Evolutionary conservation across 2,797 vertebrate species (phyloP).

Genomic region (Gallinago nigripennis): DNA sequence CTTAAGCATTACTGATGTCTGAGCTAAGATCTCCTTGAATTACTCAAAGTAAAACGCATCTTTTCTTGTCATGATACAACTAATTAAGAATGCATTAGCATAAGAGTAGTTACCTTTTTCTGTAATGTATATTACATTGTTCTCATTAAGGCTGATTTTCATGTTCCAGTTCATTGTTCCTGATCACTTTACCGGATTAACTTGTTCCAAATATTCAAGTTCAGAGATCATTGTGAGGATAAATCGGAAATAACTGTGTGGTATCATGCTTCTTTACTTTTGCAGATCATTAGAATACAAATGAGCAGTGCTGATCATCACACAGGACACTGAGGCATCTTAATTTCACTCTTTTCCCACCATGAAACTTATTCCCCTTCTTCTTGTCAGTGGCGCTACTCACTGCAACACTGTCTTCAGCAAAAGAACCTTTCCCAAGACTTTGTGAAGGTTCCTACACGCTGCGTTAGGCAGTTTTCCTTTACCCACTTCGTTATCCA

Average conservation of each 20-base stretch:
- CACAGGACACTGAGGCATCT: neutral
- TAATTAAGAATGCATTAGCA: neutral
- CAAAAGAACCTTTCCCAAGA: neutral
- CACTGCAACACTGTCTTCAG: neutral
- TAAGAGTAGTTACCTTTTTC: neutral
- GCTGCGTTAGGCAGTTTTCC: neutral
- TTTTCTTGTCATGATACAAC: neutral
- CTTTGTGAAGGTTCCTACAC: neutral
- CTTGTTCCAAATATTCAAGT: conserved; percentile 1
- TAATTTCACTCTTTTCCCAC: neutral
- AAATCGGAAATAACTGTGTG: conserved; percentile 1
- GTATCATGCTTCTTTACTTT: neutral
- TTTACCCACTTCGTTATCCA: neutral
- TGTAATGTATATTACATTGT: neutral
- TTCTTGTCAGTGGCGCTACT: neutral
- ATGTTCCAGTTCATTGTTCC: conserved; percentile 17
- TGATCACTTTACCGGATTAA: conserved; percentile 29
- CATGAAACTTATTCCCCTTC: neutral
- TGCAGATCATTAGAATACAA: conserved; percentile 19
- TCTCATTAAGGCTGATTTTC: neutral
- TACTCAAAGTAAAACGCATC: neutral
- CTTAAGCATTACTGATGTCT: neutral
- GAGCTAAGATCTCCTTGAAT: neutral
- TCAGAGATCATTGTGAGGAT: conserved; percentile 19
- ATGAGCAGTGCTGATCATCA: neutral